phyloP scores from a whole-genome alignment of 2,113 vertebrate species.

The Blennius ocellaris region DNA sequence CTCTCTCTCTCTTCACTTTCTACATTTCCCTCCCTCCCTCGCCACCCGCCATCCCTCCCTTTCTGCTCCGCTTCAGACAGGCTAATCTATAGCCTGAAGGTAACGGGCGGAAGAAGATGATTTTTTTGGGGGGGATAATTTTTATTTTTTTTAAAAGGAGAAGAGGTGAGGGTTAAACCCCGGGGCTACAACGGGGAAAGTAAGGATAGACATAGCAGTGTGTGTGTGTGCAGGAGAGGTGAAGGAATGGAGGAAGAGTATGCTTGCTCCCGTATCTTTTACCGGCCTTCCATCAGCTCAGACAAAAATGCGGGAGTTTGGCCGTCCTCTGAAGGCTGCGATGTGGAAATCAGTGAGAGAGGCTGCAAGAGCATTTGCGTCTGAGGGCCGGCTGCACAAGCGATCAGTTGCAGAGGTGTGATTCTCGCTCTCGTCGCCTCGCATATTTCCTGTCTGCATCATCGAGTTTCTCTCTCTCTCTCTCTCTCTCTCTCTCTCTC shows the following conservation, averaged over 20 bases:
- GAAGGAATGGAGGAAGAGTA: constrained; percentile 11
- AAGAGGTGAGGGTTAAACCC: constrained; percentile 34
- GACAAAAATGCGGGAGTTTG: not conserved
- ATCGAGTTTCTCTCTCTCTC: not conserved
- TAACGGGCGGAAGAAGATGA: constrained; percentile 17
- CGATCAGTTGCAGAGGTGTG: constrained; percentile 29
- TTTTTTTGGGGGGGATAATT: constrained; percentile 23
- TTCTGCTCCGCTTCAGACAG: constrained; percentile 47
- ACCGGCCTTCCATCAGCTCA: no score
- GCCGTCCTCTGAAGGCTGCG: not conserved
- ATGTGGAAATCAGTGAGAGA: constrained; percentile 3
- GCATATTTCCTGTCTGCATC: not conserved
- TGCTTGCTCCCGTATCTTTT: constrained; percentile 8
- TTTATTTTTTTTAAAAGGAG: constrained; percentile 37
- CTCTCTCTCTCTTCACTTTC: constrained; percentile 14
- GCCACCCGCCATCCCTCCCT: constrained; percentile 46
- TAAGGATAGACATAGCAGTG: constrained; percentile 26
- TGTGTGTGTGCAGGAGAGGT: constrained; percentile 16
- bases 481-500: not conserved
- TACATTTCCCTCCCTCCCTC: constrained; percentile 14
- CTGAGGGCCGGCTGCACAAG: constrained; percentile 13
- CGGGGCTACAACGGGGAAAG: constrained; percentile 32
- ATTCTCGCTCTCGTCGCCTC: constrained; percentile 15
- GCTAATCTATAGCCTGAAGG: constrained; percentile 69
- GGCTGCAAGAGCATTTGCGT: constrained; percentile 5